Evolutionary conservation across 1,140 invertebrate genomes (phyloP), one percentile per base, ranked within the genome.

Genomic region (Cyclargus thomasi): DNA sequence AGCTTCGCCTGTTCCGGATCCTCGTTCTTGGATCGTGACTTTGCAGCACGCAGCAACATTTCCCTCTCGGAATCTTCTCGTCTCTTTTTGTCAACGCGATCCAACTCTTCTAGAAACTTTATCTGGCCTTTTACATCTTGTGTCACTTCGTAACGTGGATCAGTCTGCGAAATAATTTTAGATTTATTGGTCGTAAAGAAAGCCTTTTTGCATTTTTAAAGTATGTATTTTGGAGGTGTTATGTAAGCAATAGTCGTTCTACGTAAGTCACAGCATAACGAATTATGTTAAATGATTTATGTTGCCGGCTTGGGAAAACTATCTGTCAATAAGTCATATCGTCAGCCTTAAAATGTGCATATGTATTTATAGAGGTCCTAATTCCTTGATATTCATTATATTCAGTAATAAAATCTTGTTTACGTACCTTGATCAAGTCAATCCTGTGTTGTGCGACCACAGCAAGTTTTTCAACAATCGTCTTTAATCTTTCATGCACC

Each of bases 1-100:
- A 99, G 91, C 88, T 99, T 99, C 0, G 97, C 95, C 90, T 99
- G 97, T 85, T 99, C 98, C 0, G 98, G 98, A 92, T 99, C 98
- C 92, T 99, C 98, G 22, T 96, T 95, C 92, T 99, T 99, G 62
- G 97, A 97, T 64, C 98, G 93, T 82, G 97, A 98, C 90, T 99
- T 99, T 20, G 98, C 98, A 7, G 97, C 97, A 75, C 96, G 92
- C 67, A 99, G 90, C 17, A 99, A 90, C 87, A 98, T 94, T 84
- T 99, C 98, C 70, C 98, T 92, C 81, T 99, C 98, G 71, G 97
- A 94, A 83, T 99, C 98, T 82, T 99, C 97, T 73, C 99, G 97
- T 65, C 96, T 91, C 85, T 97, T 98, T 80, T 97, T 94, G 88
- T 99, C 98, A 20, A 98, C 93, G 80, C 95, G 95, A 84, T 99